phyloP scores from a whole-genome alignment of 2,888 invertebrate species.

The Lasioglossum pauxillum region DNA sequence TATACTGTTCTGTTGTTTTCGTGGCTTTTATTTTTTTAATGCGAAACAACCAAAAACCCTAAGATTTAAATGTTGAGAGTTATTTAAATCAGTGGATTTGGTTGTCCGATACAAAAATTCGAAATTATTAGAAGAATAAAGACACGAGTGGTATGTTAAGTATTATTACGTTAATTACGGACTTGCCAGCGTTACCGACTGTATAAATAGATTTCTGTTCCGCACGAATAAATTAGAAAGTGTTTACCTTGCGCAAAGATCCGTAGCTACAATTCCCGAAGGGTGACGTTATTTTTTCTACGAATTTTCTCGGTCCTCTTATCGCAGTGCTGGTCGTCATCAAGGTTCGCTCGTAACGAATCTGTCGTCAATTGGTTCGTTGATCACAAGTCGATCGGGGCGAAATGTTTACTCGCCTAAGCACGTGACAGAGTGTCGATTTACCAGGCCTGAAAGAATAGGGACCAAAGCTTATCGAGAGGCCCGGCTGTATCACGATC shows the following conservation, averaged over 20 bases:
- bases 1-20: no score
- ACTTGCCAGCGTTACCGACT: background rate
- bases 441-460: conserved; percentile 56
- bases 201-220: background rate
- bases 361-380: conserved; percentile 37
- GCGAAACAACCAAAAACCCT: no score
- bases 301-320: conserved; percentile 7
- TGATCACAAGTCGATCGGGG: conserved; percentile 57
- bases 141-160: background rate
- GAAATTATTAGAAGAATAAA: background rate
- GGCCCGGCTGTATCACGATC: conserved; percentile 35
- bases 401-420: conserved; percentile 68
- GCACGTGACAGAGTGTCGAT: conserved; percentile 69
- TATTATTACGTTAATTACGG: background rate
- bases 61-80: no score
- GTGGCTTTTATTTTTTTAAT: no score
- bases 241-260: background rate
- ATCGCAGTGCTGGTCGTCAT: conserved; percentile 17
- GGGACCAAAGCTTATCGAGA: conserved; percentile 49
- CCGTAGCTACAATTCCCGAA: background rate
- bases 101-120: background rate
- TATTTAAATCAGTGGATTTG: no score
- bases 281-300: background rate
- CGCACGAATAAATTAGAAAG: background rate
- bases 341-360: background rate